Evolutionary conservation across 2,888 invertebrate species (phyloP), one percentile per base, ranked within the genome.

Genomic region (Standfussiana lucernea): DNA sequence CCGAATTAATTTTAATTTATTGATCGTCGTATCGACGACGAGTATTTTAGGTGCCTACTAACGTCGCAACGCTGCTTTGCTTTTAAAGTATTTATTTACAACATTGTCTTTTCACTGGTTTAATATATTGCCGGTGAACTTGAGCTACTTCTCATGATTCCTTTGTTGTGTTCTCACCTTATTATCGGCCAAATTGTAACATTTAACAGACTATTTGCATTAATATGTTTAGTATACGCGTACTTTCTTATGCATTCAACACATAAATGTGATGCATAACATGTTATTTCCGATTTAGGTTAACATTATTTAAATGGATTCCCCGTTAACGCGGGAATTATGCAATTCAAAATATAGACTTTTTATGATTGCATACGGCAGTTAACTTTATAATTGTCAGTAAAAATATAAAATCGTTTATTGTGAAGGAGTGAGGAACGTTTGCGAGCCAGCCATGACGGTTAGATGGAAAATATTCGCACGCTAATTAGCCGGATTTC

Each of bases 1-100:
- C 96, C 96, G 96, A 96, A 96, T 96, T 96, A 96, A 96, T 96
- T 96, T 96, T 96, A 96, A 96, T 96, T 96, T 96, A 96, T 96
- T 96, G 96, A 96, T 96, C 95, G 95, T 93, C 93, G 95, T 95
- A 96, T 95, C 95, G 95, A 94, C 94, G 93, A 93, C 88, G 94
- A 95, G 94, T 95, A 95, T 96, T 95, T 96, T 95, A 95, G 95
- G 91, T 96, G 94, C 95, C 95, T 95, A 94, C 95, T 93, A 94
- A 93, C 93, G 86, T 91, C 89, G 91, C 92, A 90, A 93, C 92
- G 92, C 89, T 92, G 92, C 92, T 92, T 94, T 91, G 93, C 93
- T 94, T 94, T 94, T 92, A 93, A 93, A 92, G 90, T 93, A 93
- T 93, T 93, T 93, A 92, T 93, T 93, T 92, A 93, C 90, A 90